Evolutionary conservation across 1,140 invertebrate genomes (phyloP).

Genomic region (Tetramorium simillimum): DNA sequence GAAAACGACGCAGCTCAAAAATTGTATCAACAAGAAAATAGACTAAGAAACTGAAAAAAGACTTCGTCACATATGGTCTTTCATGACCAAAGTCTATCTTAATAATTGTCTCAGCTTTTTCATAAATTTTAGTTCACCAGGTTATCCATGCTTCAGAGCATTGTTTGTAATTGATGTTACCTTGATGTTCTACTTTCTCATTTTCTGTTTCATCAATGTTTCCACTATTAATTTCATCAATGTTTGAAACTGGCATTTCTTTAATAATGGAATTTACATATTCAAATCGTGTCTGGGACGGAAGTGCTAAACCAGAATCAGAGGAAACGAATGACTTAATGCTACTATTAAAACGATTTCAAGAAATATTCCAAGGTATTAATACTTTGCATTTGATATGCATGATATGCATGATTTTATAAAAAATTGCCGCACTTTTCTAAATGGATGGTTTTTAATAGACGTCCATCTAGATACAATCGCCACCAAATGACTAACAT

Average conservation of each 20-base stretch:
- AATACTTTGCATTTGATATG: neutral
- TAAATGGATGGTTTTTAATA: neutral
- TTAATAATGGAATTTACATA: neutral
- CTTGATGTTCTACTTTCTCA: neutral
- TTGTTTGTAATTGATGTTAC: neutral
- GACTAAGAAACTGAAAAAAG: too few relatives aligned
- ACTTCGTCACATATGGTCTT: too few relatives aligned
- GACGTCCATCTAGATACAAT: neutral
- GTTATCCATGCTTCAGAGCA: neutral
- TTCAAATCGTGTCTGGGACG: neutral
- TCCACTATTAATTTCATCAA: neutral
- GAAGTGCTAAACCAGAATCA: neutral
- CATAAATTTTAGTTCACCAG: neutral
- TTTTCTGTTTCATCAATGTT: neutral
- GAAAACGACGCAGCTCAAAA: too few relatives aligned
- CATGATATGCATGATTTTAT: neutral
- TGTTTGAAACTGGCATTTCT: neutral
- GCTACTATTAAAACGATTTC: neutral
- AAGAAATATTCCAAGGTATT: slow-evolving; percentile 31
- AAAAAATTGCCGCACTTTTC: neutral
- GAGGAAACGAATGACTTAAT: neutral
- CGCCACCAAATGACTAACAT: neutral
- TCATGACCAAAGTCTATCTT: too few relatives aligned
- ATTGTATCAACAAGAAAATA: too few relatives aligned
- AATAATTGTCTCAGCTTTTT: neutral